Evolutionary conservation across 1,140 invertebrate species (phyloP), one percentile per base, ranked within the genome.

Genomic region (Papilio dardanus): DNA sequence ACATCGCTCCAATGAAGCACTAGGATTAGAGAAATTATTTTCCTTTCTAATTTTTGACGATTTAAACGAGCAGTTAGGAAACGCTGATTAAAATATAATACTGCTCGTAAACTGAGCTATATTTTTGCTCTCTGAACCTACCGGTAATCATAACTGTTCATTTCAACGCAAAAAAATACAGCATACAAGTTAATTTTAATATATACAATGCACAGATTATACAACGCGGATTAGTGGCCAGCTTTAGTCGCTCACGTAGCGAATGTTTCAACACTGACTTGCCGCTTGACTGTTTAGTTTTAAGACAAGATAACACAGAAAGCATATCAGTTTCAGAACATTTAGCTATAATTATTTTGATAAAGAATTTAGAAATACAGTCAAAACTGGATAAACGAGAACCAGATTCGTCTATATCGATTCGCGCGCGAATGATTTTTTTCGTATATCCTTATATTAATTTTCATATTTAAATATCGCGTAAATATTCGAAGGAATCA

Each of bases 291-390:
- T 66, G 74, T 40, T 37, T 71, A 69, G 33, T 37, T 24, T 54
- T 76, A 35, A 46, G 67, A 77, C 75, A 71, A 77, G 79, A 81
- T 90, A 86, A 85, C 85, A 87, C 80, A 74, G 71, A 79, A 86
- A 85, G 87, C 89, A 91, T 91, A 91, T 91, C 89, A 91, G 83
- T 86, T 88, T 79, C 76, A 78, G 54, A 81, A 86, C 76, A 78
- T 78, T 83, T 82, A 83, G 79, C 54, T 79, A 76, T 86, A 86
- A 81, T 85, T 82, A 82, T 82, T 81, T 86, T 82, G 79, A 75
- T 82, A 81, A 80, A 82, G 58, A 81, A 79, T 79, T 76, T 82
- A 82, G 79, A 76, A 62, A 62, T 79, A 80, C 81, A 75, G n/a
- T n/a, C n/a, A n/a, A n/a, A n/a, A n/a, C n/a, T n/a, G n/a, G n/a